Evolutionary conservation across 2,797 vertebrate species (phyloP).

Genomic region (Acanthurus lineatus): DNA sequence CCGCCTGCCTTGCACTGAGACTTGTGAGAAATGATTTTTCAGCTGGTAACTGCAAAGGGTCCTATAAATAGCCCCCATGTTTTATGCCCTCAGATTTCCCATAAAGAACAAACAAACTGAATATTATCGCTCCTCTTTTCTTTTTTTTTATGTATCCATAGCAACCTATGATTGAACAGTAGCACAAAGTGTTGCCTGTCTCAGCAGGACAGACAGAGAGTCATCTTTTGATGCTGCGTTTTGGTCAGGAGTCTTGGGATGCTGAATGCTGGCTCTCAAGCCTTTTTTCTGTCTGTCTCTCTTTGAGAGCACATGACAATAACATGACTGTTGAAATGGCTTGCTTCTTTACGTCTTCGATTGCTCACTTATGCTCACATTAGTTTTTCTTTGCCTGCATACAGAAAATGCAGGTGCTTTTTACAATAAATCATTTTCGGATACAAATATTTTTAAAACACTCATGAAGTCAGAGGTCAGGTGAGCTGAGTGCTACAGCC

Average conservation of each 20-base stretch:
- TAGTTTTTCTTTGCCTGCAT: constrained; percentile 13
- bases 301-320: constrained; percentile 29
- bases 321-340: constrained; percentile 22
- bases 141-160: constrained; percentile 72
- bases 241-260: constrained; percentile 30
- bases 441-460: neutral
- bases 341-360: constrained; percentile 42
- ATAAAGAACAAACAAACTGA: constrained; percentile 64
- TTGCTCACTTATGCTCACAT: constrained; percentile 18
- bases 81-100: constrained; percentile 59
- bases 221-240: constrained; percentile 51
- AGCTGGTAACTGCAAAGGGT: constrained; percentile 28
- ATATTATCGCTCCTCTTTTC: constrained; percentile 44
- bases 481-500: constrained; percentile 45
- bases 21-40: constrained; percentile 50
- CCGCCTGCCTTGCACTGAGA: constrained; percentile 20
- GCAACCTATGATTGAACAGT: constrained; percentile 68
- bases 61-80: constrained; percentile 65
- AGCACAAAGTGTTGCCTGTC: constrained; percentile 64
- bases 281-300: constrained; percentile 16
- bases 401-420: neutral
- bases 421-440: constrained; percentile 7
- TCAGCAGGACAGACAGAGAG: constrained; percentile 50
- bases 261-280: constrained; percentile 5
- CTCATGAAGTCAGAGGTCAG: constrained; percentile 51